Conservation (phyloP, 2,888 invertebrate genomes). For the Torymus tubicola region DNA sequence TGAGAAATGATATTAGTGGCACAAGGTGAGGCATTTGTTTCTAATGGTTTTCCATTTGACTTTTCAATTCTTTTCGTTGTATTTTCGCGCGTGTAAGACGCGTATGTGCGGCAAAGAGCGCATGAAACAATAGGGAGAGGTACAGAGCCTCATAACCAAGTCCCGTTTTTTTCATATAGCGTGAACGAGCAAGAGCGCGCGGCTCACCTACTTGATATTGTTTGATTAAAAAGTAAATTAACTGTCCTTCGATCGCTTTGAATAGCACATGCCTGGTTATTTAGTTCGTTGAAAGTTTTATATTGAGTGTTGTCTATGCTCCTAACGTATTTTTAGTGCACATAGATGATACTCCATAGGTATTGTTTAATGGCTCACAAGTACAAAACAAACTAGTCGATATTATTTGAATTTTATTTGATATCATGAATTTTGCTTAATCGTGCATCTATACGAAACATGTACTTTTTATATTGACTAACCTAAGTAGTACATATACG, state of each 20-base stretch:
- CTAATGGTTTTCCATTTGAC: background rate
- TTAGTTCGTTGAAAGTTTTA: conserved; percentile 44
- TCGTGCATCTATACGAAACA: too few relatives aligned
- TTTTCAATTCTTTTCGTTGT: background rate
- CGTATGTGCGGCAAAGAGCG: conserved; percentile 20
- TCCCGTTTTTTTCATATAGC: conserved; percentile 33
- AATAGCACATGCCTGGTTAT: conserved; percentile 12
- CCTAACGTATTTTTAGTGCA: background rate
- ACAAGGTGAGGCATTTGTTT: background rate
- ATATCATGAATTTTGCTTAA: too few relatives aligned
- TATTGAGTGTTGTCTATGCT: conserved; percentile 10
- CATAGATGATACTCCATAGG: too few relatives aligned
- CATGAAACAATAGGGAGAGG: conserved; percentile 18
- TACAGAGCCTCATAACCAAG: conserved; percentile 22
- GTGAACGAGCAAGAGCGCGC: background rate
- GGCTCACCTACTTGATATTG: conserved; percentile 18
- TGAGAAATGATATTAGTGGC: too few relatives aligned
- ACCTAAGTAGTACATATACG: too few relatives aligned
- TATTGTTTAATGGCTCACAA: too few relatives aligned
- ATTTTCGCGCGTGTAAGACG: conserved; percentile 13
- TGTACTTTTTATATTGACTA: too few relatives aligned
- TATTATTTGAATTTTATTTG: too few relatives aligned
- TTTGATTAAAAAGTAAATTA: conserved; percentile 44
- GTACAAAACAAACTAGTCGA: too few relatives aligned
- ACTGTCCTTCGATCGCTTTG: conserved; percentile 26